phyloP scores from a whole-genome alignment of 1,140 invertebrate genomes.

The Penaeus japonicus region DNA sequence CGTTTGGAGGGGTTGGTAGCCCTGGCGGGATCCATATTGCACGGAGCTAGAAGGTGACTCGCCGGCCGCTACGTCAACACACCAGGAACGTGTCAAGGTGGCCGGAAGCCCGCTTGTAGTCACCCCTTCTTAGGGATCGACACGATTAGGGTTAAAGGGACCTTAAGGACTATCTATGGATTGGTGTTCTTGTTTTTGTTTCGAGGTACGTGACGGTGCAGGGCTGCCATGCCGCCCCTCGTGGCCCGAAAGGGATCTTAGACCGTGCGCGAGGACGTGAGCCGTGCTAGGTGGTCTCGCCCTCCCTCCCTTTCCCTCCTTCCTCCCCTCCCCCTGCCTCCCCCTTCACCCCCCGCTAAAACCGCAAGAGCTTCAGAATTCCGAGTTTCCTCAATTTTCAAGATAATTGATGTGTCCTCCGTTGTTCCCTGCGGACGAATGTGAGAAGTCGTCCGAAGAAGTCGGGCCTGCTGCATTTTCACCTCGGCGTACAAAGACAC shows the following conservation, averaged over 20 bases:
- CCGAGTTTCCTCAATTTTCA: constrained; percentile 51
- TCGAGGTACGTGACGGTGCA: too few relatives aligned
- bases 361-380: constrained; percentile 51
- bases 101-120: background rate
- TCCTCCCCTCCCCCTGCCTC: background rate
- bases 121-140: background rate
- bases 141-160: background rate
- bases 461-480: background rate
- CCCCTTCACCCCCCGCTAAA: background rate
- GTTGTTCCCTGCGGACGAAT: constrained; percentile 46
- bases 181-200: too few relatives aligned
- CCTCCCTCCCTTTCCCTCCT: background rate
- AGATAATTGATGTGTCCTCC: constrained; percentile 50
- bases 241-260: too few relatives aligned
- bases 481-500: too few relatives aligned
- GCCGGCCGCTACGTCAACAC: background rate
- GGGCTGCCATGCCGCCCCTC: too few relatives aligned
- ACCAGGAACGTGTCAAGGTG: constrained; percentile 36
- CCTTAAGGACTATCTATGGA: too few relatives aligned
- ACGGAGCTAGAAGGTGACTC: constrained; percentile 32
- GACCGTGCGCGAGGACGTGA: too few relatives aligned
- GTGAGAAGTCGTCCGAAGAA: constrained; percentile 19
- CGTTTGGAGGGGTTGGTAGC: constrained; percentile 1
- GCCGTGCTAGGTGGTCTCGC: background rate
- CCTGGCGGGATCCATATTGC: constrained; percentile 42